phyloP scores from a whole-genome alignment of 2,113 vertebrate species.

The Coturnix japonica region DNA sequence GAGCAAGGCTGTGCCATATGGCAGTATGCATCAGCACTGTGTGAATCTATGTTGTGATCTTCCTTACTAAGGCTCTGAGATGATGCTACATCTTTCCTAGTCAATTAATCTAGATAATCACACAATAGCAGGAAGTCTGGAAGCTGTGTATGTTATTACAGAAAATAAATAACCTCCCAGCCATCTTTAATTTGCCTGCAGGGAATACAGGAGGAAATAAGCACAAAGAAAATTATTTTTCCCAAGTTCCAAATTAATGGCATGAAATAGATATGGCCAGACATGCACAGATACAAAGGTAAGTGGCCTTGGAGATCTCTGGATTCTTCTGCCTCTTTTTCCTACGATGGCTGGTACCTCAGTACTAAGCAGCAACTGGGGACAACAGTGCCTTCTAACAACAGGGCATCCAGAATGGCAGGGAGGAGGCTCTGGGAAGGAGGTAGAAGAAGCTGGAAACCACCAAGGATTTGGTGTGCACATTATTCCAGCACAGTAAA shows the following conservation, averaged over 20 bases:
- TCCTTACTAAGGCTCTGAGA: slow-evolving; percentile 43
- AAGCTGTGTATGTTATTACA: slow-evolving; percentile 35
- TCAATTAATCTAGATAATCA: slow-evolving; percentile 63
- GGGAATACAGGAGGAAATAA: slow-evolving; percentile 32
- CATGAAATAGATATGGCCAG: neutral
- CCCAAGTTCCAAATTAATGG: slow-evolving; percentile 38
- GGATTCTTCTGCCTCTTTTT: neutral
- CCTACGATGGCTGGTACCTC: neutral
- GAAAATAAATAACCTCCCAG: slow-evolving; percentile 54
- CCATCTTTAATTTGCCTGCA: slow-evolving; percentile 46
- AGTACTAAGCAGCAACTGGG: neutral
- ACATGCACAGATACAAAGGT: neutral
- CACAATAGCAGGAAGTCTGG: slow-evolving; percentile 60
- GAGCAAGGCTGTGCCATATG: neutral
- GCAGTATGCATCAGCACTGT: neutral
- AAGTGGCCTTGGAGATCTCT: neutral
- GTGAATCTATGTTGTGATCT: neutral
- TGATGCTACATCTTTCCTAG: slow-evolving; percentile 51
- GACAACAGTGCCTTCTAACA: neutral
- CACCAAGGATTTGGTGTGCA: neutral
- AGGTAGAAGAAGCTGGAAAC: neutral
- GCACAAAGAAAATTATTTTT: slow-evolving; percentile 25
- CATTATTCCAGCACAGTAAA: neutral
- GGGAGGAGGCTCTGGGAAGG: rapidly evolving
- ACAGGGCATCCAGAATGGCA: neutral